These are phyloP conservation scores for Perithous albicinctus DNA, from an alignment of 2,888 invertebrate species.

Conservation along the genomic window DNA sequence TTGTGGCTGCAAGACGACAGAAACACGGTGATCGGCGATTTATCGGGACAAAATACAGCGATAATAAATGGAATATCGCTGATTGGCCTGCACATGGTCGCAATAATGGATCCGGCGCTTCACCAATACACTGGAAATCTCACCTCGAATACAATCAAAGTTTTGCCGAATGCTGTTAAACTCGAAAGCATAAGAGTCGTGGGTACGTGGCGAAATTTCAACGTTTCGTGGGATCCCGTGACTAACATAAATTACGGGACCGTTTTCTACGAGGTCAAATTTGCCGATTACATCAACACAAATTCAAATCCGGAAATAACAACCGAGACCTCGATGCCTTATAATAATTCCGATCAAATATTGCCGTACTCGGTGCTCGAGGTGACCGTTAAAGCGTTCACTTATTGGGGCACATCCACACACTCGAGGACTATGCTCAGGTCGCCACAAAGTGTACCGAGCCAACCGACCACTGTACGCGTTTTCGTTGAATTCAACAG, in stretches of 20 bases:
- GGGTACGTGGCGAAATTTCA: conserved; percentile 93
- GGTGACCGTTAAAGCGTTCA: conserved; percentile 92
- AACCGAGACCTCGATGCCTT: conserved; percentile 78
- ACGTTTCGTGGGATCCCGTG: conserved; percentile 93
- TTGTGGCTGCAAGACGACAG: conserved; percentile 93
- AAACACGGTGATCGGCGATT: conserved; percentile 91
- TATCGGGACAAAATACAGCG: conserved; percentile 90
- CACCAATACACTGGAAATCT: conserved; percentile 88
- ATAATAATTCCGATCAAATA: conserved; percentile 85
- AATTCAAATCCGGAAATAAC: conserved; percentile 85
- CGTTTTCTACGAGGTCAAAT: conserved; percentile 93
- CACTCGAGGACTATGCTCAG: conserved; percentile 88
- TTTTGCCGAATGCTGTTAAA: conserved; percentile 91
- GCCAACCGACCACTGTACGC: conserved; percentile 90
- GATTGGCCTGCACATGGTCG: conserved; percentile 89
- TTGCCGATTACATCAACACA: conserved; percentile 87
- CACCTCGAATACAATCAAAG: conserved; percentile 85
- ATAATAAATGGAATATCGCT: conserved; percentile 88
- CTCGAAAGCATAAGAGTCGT: conserved; percentile 88
- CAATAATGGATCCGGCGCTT: conserved; percentile 90
- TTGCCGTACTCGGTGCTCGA: conserved; percentile 90
- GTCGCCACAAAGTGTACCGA: conserved; percentile 93
- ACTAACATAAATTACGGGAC: conserved; percentile 91
- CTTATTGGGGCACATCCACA: conserved; percentile 93
- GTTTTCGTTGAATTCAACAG: conserved; percentile 89